Evolutionary conservation across 2,113 vertebrate genomes (phyloP).

Genomic region (Cygnus atratus): DNA sequence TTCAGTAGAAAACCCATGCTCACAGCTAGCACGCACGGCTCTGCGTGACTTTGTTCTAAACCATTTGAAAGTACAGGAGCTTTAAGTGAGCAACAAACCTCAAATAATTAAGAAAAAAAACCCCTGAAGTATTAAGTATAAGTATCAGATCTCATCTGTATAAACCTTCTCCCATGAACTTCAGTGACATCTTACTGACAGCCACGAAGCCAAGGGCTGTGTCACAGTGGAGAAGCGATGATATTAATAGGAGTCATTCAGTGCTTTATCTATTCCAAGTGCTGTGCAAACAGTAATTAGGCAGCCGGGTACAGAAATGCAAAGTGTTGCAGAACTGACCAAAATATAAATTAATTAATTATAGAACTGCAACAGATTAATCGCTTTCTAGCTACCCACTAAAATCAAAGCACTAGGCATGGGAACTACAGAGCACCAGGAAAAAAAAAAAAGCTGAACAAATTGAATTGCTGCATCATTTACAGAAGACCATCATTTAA

Average conservation of each 20-base stretch:
- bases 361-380: neutral
- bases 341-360: conserved; percentile 44
- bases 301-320: neutral
- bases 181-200: neutral
- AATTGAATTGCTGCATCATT: neutral
- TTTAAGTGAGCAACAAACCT: neutral
- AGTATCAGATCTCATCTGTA: neutral
- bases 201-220: accelerated
- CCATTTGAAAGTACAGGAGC: neutral
- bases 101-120: neutral
- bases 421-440: neutral
- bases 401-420: neutral
- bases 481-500: neutral
- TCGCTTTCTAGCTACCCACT: neutral
- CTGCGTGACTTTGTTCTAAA: neutral
- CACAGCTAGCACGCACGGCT: accelerated
- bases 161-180: neutral
- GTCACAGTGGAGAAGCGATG: neutral
- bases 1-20: neutral
- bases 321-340: conserved; percentile 25
- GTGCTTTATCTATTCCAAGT: neutral
- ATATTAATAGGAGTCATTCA: neutral
- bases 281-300: conserved; percentile 14
- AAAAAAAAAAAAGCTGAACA: neutral
- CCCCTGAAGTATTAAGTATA: accelerated